phyloP scores from a whole-genome alignment of 2,113 vertebrate species.

The Sphaerodactylus townsendi region DNA sequence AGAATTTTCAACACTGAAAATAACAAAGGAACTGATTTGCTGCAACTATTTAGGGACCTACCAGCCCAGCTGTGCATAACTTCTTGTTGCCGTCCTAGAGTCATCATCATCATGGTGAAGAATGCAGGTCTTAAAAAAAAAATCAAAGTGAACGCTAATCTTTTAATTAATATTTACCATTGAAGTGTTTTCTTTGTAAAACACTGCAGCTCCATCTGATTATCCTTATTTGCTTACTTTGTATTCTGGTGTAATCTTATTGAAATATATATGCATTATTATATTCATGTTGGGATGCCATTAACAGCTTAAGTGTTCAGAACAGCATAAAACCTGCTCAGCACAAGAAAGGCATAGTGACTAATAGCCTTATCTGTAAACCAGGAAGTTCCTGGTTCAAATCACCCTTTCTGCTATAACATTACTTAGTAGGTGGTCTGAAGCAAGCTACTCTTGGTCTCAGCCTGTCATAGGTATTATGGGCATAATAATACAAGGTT shows the following conservation, averaged over 20 bases:
- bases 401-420: neutral
- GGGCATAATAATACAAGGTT: no score
- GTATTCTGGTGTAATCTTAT: neutral
- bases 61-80: neutral
- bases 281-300: neutral
- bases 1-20: neutral
- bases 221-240: neutral
- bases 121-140: neutral
- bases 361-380: neutral
- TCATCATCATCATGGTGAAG: neutral
- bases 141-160: neutral
- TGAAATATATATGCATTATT: conserved; percentile 4
- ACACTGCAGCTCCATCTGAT: neutral
- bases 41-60: neutral
- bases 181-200: conserved; percentile 14
- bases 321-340: neutral
- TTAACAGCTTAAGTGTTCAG: conserved; percentile 22
- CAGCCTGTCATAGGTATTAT: neutral
- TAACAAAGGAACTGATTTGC: neutral
- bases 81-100: neutral
- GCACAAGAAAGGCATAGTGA: neutral
- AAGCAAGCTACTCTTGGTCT: neutral
- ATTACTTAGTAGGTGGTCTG: neutral
- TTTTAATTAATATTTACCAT: neutral
- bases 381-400: neutral